phyloP scores from a whole-genome alignment of 2,888 invertebrate species.

The Ectemnius continuus region DNA sequence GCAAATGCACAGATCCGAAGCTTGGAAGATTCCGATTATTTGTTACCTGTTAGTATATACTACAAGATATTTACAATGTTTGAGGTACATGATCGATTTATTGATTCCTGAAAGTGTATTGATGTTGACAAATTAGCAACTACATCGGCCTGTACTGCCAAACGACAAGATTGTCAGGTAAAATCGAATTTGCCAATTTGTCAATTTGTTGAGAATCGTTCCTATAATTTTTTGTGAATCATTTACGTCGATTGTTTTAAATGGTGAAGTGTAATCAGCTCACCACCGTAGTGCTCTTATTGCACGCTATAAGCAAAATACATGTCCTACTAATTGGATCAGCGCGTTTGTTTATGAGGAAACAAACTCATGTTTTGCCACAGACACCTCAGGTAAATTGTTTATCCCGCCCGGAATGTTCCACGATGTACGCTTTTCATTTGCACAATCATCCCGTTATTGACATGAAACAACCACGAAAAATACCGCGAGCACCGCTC shows the following conservation, averaged over 20 bases:
- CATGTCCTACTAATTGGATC: conserved; percentile 53
- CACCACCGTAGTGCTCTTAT: not conserved
- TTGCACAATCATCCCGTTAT: conserved; percentile 32
- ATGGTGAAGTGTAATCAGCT: conserved; percentile 12
- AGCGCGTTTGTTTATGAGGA: conserved; percentile 54
- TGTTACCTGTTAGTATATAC: no score
- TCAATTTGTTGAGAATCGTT: not conserved
- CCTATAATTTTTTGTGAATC: conserved; percentile 19
- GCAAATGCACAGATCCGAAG: no score
- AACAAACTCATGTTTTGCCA: conserved; percentile 45
- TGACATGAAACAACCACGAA: conserved; percentile 20
- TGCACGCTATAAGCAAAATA: conserved; percentile 35
- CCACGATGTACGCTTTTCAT: conserved; percentile 51
- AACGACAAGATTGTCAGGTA: not conserved
- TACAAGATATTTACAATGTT: no score
- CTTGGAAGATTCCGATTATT: no score
- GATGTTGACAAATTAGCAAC: no score
- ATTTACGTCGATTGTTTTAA: conserved; percentile 26
- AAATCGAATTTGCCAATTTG: not conserved
- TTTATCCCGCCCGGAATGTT: conserved; percentile 41
- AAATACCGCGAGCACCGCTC: conserved; percentile 8
- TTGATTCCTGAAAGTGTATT: no score
- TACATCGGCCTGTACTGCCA: not conserved
- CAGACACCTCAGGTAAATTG: conserved; percentile 42
- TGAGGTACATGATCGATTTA: no score